Conservation (phyloP, 2,888 invertebrate genomes). For the Eudemis profundana region DNA sequence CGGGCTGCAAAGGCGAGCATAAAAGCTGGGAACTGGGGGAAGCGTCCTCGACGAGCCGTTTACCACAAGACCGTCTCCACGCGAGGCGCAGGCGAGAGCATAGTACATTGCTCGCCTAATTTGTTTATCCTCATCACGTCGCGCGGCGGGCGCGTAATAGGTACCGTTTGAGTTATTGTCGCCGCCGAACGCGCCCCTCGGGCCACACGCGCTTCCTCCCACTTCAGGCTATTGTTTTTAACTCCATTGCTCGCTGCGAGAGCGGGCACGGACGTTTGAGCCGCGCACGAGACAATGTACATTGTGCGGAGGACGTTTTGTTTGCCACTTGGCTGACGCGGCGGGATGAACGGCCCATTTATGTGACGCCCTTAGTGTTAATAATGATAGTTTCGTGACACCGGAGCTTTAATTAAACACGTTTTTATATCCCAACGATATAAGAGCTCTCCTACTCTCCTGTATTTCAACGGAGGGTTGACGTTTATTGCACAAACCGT, state of each 20-base stretch:
- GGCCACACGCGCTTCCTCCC: constrained; percentile 21
- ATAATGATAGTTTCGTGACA: constrained; percentile 62
- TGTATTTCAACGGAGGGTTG: constrained; percentile 29
- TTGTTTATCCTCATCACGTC: constrained; percentile 3
- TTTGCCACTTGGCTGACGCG: constrained; percentile 34
- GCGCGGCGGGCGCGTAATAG: constrained; percentile 9
- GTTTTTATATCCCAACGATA: constrained; percentile 32
- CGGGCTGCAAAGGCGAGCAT: constrained; percentile 48
- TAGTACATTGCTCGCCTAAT: constrained; percentile 51
- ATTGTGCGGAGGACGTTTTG: constrained; percentile 47
- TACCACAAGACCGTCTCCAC: constrained; percentile 55
- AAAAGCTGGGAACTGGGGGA: constrained; percentile 55
- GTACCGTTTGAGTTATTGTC: not conserved
- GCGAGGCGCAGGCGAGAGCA: constrained; percentile 43
- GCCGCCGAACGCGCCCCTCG: not conserved
- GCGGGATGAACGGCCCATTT: constrained; percentile 42
- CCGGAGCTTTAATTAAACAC: constrained; percentile 40
- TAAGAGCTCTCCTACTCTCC: constrained; percentile 16
- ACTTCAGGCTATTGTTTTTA: constrained; percentile 60
- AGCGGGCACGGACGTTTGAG: constrained; percentile 49
- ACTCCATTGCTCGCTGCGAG: constrained; percentile 64
- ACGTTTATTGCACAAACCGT: constrained; percentile 10
- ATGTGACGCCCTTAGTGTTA: constrained; percentile 61
- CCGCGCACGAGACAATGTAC: constrained; percentile 60
- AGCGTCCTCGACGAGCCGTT: constrained; percentile 59